Conservation (phyloP, 1,140 invertebrate genomes). For the Drosophila repleta region DNA sequence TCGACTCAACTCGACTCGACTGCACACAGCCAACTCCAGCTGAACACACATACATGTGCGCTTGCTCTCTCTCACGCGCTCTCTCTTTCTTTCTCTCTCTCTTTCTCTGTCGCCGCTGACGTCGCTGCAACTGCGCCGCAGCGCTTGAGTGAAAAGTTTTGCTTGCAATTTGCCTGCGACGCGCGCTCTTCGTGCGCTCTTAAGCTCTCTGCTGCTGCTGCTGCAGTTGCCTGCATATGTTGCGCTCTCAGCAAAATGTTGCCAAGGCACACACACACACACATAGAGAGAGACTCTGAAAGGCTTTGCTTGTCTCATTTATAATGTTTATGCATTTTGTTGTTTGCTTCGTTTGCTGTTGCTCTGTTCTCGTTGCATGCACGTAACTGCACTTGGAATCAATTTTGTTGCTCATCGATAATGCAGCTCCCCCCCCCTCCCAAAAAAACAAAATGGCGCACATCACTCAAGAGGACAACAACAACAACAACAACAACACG, state of each 20-base stretch:
- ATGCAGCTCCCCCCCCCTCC: constrained; percentile 59
- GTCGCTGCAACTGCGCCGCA: constrained; percentile 29
- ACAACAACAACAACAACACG: neutral
- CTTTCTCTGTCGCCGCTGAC: neutral
- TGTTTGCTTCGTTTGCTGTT: constrained; percentile 1
- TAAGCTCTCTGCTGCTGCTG: constrained; percentile 29
- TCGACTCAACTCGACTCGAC: too few relatives aligned
- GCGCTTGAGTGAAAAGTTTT: constrained; percentile 39
- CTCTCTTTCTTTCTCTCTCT: constrained; percentile 4
- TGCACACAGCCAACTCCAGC: constrained; percentile 15
- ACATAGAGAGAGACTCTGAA: constrained; percentile 12
- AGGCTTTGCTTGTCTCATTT: constrained; percentile 51
- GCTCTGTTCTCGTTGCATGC: constrained; percentile 41
- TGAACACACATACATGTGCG: neutral
- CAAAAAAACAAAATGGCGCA: constrained; percentile 74
- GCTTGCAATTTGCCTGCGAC: constrained; percentile 13
- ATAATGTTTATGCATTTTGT: constrained; percentile 41
- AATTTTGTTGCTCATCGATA: constrained; percentile 78
- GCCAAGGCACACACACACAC: constrained; percentile 27
- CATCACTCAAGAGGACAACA: constrained; percentile 43
- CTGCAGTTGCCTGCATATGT: constrained; percentile 19
- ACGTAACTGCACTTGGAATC: constrained; percentile 75
- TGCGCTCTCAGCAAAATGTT: constrained; percentile 50
- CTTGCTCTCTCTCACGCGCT: neutral
- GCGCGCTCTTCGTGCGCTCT: constrained; percentile 25